Evolutionary conservation across 92 coral and sea anemone genomes (phyloP), one percentile per base, ranked within the genome.

Genomic region (Nematostella vectensis): DNA sequence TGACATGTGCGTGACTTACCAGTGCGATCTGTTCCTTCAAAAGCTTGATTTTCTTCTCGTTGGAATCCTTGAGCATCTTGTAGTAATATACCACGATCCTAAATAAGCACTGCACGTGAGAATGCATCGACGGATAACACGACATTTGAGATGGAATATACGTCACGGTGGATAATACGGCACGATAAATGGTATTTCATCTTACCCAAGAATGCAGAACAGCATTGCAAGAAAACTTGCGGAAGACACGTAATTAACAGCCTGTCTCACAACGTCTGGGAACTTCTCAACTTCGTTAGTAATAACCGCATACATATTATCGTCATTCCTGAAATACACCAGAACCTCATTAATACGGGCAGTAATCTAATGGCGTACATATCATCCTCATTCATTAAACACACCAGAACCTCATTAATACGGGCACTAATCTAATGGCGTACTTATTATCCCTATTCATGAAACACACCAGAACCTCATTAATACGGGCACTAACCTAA

Each of bases 51-150:
- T 74, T 89, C 88, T 85, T 76, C 49, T 89, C 97, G 63, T 89
- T 89, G 40, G 95, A 89, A 52, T 80, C 80, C 57, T 89, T 89
- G 43, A 86, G 72, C 94, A 89, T 87, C 62, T 89, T 89, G 74
- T 85, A 79, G 62, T 89, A 89, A 68, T 89, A 89, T 16, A 81
- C 88, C 24, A 80, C 44, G 48, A 89, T 73, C 57, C 97, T 89
- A 64, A n/a, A n/a, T n/a, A n/a, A n/a, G n/a, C n/a, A n/a, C n/a
- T n/a, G n/a, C n/a, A n/a, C n/a, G n/a, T n/a, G n/a, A n/a, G n/a
- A n/a, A n/a, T n/a, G n/a, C n/a, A n/a, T n/a, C n/a, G n/a, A n/a
- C n/a, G n/a, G n/a, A n/a, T n/a, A n/a, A n/a, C n/a, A n/a, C n/a
- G n/a, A n/a, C n/a, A n/a, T n/a, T n/a, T n/a, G n/a, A n/a, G n/a